Percentiles rank a stretch among this genome's conserved stretches.
These are phyloP conservation scores for Nesometra sesokonis DNA, from an alignment of 35 echinoderm and acorn worm species.

Conservation along the genomic window DNA sequence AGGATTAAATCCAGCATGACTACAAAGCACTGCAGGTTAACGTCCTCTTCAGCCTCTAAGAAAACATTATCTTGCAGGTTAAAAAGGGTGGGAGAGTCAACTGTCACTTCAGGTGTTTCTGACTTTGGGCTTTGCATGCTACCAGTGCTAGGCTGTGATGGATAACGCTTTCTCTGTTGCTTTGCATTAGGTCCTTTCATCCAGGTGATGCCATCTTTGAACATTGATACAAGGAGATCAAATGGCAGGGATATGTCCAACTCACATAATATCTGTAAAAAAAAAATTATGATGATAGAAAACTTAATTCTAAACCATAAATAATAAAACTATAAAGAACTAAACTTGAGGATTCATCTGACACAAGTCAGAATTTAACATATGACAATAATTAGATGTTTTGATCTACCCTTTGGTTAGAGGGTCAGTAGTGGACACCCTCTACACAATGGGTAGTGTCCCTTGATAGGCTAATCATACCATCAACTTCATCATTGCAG, in stretches of 20 bases:
- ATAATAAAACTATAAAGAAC: too few relatives aligned
- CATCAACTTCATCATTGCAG: too few relatives aligned
- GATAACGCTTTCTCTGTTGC: not conserved
- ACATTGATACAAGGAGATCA: constrained; percentile 72
- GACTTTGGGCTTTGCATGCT: not conserved
- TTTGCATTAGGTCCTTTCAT: constrained; percentile 40
- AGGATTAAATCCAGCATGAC: constrained; percentile 80
- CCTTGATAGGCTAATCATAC: too few relatives aligned
- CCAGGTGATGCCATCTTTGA: constrained; percentile 68
- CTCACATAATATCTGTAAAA: constrained; percentile 65
- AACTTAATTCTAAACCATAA: too few relatives aligned
- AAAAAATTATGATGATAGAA: too few relatives aligned
- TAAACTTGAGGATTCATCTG: too few relatives aligned
- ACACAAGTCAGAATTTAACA: too few relatives aligned
- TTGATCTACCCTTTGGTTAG: too few relatives aligned
- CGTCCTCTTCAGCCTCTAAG: constrained; percentile 63
- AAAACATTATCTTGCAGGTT: not conserved
- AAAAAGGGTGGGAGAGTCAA: not conserved
- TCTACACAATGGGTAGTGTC: too few relatives aligned
- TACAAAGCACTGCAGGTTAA: constrained; percentile 66
- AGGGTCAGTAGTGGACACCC: too few relatives aligned
- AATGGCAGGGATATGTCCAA: constrained; percentile 83
- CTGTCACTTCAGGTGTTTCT: not conserved
- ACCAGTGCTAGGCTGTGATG: not conserved
- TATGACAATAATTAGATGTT: too few relatives aligned